Evolutionary conservation across 2,888 invertebrate species (phyloP).

Genomic region (Mactromeris polynyma): DNA sequence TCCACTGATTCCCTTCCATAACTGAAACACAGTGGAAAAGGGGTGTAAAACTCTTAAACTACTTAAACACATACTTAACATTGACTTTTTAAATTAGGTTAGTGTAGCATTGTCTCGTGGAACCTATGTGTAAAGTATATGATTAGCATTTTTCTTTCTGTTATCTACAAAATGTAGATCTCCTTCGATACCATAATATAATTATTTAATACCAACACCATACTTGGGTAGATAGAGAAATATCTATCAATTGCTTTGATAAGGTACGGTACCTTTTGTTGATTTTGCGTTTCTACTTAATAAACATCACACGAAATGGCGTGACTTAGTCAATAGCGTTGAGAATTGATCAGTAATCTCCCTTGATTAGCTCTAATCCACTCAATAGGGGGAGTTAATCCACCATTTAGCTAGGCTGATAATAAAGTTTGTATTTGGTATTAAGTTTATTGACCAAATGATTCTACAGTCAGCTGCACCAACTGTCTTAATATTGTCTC

Average conservation of each 20-base stretch:
- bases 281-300: not conserved
- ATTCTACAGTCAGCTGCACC: slow-evolving; percentile 8
- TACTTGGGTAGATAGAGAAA: not conserved
- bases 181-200: not conserved
- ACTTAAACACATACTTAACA: too few relatives aligned
- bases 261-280: not conserved
- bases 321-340: slow-evolving; percentile 47
- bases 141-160: not conserved
- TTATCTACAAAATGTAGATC: not conserved
- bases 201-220: slow-evolving; percentile 9
- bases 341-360: slow-evolving; percentile 30
- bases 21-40: too few relatives aligned
- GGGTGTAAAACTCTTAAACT: too few relatives aligned
- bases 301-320: slow-evolving; percentile 30
- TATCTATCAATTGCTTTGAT: not conserved
- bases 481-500: slow-evolving; percentile 10
- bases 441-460: slow-evolving; percentile 18
- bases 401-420: slow-evolving; percentile 38
- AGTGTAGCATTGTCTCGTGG: not conserved
- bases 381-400: slow-evolving; percentile 51
- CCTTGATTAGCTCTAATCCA: slow-evolving; percentile 38
- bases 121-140: not conserved
- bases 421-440: slow-evolving; percentile 38
- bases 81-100: too few relatives aligned
- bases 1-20: too few relatives aligned